Percentiles rank a stretch among this genome's conserved stretches.
Evolutionary conservation across 2,888 invertebrate species (phyloP).

Genomic region (Omphaloscelis lunosa): DNA sequence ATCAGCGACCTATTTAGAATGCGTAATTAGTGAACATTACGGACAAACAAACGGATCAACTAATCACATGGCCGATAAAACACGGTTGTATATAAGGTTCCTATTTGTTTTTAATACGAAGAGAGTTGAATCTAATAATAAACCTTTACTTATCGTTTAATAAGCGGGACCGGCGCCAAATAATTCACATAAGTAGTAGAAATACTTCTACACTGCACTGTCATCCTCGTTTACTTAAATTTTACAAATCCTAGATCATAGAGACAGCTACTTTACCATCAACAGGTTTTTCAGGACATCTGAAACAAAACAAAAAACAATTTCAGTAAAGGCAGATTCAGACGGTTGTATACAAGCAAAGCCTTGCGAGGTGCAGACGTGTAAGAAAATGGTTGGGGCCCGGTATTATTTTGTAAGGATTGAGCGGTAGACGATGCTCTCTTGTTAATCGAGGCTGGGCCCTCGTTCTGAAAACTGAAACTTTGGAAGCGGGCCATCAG

Average conservation of each 20-base stretch:
- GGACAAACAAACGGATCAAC: conserved; percentile 68
- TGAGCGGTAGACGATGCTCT: conserved; percentile 22
- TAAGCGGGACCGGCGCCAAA: conserved; percentile 36
- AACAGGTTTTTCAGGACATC: conserved; percentile 29
- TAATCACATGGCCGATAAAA: conserved; percentile 55
- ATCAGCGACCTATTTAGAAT: conserved; percentile 78
- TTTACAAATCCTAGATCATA: not conserved
- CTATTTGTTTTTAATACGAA: conserved; percentile 35
- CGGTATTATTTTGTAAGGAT: conserved; percentile 72
- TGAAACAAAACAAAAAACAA: conserved; percentile 59
- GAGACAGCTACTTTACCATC: conserved; percentile 34
- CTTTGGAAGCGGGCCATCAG: conserved; percentile 75
- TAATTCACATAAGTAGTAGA: conserved; percentile 6
- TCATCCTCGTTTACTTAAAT: conserved; percentile 20
- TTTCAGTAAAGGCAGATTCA: conserved; percentile 45
- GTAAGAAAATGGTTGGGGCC: conserved; percentile 65
- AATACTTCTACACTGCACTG: not conserved
- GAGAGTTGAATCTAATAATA: conserved; percentile 45
- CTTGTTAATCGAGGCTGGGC: conserved; percentile 64
- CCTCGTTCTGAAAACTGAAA: conserved; percentile 75
- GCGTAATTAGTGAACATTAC: conserved; percentile 76
- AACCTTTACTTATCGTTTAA: conserved; percentile 32
- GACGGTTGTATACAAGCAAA: conserved; percentile 51
- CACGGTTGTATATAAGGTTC: conserved; percentile 28
- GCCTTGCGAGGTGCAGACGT: conserved; percentile 72